Evolutionary conservation across 2,888 invertebrate genomes (phyloP), one percentile per base, ranked within the genome.

Genomic region (Drosophila nr. perissopoda): DNA sequence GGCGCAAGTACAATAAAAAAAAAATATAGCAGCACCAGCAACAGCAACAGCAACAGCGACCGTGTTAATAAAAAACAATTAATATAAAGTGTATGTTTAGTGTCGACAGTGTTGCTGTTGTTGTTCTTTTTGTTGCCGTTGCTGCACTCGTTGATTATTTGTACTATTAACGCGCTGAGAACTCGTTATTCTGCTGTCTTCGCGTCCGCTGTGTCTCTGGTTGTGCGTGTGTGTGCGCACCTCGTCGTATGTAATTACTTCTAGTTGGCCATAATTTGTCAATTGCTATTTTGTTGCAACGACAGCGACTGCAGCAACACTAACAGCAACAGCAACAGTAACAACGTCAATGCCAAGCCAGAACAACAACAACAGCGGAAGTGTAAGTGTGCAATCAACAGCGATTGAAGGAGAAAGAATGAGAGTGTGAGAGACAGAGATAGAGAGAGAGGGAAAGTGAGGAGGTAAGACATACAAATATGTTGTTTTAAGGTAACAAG

Each of bases 261-360:
- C 83, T 85, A 87, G 86, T 88, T 88, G 86, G 88, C 83, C 83
- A 87, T 87, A 87, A 87, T 87, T 87, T 87, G 86, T 87, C 86
- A 87, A 83, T 88, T 86, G 88, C 86, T 86, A 88, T 87, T 88
- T 88, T 86, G 86, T 85, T 81, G 88, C 76, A 74, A 66, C 56
- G 21, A 46, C 73, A 66, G 64, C 64, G 40, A 16, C 60, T 58
- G 16, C 58, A 68, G 5, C 74, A 53, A 25, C 58, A 53, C 64
- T n/a, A 40, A 16, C 61, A 68, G 5, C 74, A 52, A n/a, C 70
- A 53, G 27, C 68, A 38, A 33, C 75, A 54, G 29, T 75, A 68
- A 46, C 66, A 68, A 58, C 63, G 57, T 25, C 65, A 62, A 63
- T 56, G 64, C 54, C 56, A 46, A 31, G 0, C 56, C 29, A 29